Conservation (phyloP, 2,888 invertebrate genomes). For the Eustalomyia histrio region DNA sequence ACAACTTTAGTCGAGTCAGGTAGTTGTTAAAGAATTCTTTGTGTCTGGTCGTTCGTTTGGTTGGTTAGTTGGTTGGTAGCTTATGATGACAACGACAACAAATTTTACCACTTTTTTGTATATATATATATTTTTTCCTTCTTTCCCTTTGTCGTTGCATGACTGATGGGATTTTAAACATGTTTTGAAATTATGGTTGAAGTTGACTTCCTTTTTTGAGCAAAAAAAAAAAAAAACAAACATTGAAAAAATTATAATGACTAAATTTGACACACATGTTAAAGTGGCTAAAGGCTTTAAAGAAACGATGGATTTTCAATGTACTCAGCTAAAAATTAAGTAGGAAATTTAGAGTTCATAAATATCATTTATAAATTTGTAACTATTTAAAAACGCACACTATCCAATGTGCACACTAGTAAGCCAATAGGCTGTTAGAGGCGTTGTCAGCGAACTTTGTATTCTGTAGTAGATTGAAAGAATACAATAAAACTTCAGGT, state of each 20-base stretch:
- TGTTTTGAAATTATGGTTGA: conserved; percentile 17
- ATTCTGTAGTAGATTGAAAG: no score
- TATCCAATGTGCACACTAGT: no score
- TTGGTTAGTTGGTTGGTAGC: not conserved
- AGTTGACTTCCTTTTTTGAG: conserved; percentile 32
- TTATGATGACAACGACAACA: not conserved
- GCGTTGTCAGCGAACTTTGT: no score
- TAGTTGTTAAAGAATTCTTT: conserved; percentile 9
- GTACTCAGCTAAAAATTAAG: not conserved
- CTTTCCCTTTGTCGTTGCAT: not conserved
- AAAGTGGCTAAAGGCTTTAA: not conserved
- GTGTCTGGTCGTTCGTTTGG: not conserved
- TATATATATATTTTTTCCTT: not conserved
- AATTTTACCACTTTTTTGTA: not conserved
- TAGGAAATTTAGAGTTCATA: not conserved
- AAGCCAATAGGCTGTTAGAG: no score
- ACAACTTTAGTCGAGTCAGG: not conserved
- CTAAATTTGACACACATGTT: conserved; percentile 11
- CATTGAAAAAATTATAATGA: not conserved
- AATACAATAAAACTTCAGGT: no score
- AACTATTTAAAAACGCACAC: no score
- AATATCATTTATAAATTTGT: no score
- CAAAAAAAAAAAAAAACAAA: not conserved
- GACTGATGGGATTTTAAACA: conserved; percentile 9
- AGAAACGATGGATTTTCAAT: not conserved